Evolutionary conservation across 2,797 vertebrate genomes (phyloP).

Genomic region (Ctenosaura bakeri): DNA sequence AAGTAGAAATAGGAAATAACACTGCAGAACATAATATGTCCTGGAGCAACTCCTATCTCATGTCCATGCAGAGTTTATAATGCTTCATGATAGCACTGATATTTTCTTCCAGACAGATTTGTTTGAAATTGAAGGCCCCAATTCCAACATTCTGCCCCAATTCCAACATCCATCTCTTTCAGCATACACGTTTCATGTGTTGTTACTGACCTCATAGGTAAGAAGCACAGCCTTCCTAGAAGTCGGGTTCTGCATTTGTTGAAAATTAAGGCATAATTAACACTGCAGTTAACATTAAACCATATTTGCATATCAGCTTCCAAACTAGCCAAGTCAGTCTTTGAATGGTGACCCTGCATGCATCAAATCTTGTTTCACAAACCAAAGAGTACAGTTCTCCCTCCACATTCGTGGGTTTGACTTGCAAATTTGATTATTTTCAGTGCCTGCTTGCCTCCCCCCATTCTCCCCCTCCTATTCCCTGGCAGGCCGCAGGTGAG

Average conservation of each 20-base stretch:
- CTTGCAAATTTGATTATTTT: too few relatives aligned
- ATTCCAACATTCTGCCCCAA: neutral
- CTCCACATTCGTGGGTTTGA: too few relatives aligned
- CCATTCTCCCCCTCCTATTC: too few relatives aligned
- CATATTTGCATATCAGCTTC: neutral
- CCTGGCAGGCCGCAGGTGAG: too few relatives aligned
- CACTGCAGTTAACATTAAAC: neutral
- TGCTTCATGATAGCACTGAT: neutral
- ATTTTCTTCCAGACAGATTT: neutral
- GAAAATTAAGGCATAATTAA: neutral
- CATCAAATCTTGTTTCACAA: neutral
- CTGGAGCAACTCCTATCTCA: neutral
- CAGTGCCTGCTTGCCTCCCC: too few relatives aligned
- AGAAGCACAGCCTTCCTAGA: neutral
- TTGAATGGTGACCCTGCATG: neutral
- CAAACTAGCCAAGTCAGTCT: neutral
- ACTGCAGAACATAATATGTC: neutral
- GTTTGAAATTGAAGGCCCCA: neutral
- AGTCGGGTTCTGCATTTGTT: neutral
- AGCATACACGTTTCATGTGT: neutral
- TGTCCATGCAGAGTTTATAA: neutral
- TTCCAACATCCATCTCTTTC: neutral
- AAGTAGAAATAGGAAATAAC: neutral
- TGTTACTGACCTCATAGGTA: neutral
- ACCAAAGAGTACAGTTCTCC: too few relatives aligned